These are phyloP conservation scores for Cynopterus sphinx DNA, from an alignment of 2,797 vertebrate genomes.

Conservation along the genomic window DNA sequence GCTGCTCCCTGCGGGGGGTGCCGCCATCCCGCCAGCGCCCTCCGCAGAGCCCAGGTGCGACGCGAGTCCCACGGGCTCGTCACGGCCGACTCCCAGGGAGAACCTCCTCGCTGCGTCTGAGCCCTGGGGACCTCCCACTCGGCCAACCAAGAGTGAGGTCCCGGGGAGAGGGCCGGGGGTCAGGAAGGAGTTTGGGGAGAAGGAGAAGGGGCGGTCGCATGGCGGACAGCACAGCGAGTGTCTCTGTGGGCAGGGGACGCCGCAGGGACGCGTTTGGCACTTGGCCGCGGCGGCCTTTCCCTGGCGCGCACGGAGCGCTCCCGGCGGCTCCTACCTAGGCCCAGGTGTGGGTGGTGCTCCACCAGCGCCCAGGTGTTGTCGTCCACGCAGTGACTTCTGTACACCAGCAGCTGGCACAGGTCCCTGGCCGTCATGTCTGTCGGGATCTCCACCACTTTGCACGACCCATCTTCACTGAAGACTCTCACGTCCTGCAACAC, in stretches of 20 bases:
- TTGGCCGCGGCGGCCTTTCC: neutral
- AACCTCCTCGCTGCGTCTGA: slow-evolving; percentile 57
- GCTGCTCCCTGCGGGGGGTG: slow-evolving; percentile 51
- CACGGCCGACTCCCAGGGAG: slow-evolving; percentile 43
- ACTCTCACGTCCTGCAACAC: slow-evolving; percentile 95
- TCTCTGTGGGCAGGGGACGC: neutral
- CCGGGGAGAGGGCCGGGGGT: neutral
- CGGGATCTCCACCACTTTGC: slow-evolving; percentile 96
- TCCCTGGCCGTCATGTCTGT: slow-evolving; percentile 97
- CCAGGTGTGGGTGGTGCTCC: slow-evolving; percentile 95
- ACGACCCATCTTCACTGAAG: slow-evolving; percentile 97
- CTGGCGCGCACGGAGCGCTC: neutral
- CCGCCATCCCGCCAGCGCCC: no score
- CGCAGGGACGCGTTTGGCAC: neutral
- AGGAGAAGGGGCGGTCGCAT: neutral
- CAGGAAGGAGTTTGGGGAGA: neutral
- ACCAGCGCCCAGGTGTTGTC: slow-evolving; percentile 98
- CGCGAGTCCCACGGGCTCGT: neutral
- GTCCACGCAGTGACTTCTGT: slow-evolving; percentile 97
- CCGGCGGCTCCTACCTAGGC: slow-evolving; percentile 90
- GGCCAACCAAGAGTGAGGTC: neutral
- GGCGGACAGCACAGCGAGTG: neutral
- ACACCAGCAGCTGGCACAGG: slow-evolving; percentile 96
- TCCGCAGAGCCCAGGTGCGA: neutral
- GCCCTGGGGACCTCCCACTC: slow-evolving; percentile 65